Evolutionary conservation across 2,113 vertebrate genomes (phyloP), one percentile per base, ranked within the genome.

Genomic region (Anhinga rufa): DNA sequence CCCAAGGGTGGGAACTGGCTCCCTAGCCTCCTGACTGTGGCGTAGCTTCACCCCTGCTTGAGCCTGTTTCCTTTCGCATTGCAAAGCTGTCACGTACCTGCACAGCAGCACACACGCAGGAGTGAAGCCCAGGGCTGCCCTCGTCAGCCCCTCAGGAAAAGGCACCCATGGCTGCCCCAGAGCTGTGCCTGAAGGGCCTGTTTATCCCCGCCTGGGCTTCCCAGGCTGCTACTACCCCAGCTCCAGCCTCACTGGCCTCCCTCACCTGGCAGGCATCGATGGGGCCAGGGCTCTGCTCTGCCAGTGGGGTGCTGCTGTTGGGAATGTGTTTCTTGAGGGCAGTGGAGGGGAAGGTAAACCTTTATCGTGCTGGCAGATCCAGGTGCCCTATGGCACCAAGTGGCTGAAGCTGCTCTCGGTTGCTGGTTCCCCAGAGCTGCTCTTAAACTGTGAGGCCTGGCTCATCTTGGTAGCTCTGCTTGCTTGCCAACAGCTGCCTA

Each of bases 191-290:
- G 0, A 24, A 29, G 18, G n/a, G 5, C 22, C 10, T 0, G 2
- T 65, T 66, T 49, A 12, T 85, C n/a, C 34, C 34, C 1, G 3
- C 7, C 2, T 25, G 61, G 36, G 34, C 17, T 79, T 69, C 29
- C 20, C 29, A 9, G 36, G 32, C 42, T 51, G 36, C 29, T 0
- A 2, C 28, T 40, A 17, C 10, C 13, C 48, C 32, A 24, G 14
- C 12, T 79, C 42, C 21, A 15, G 58, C 51, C 31, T 38, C 0
- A 0, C 79, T n/a, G 16, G 6, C 18, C 34, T 85, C 31, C 36
- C 42, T 54, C 18, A 14, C 5, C 11, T 1, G 1, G 18, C 62
- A 54, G 40, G 15, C 2, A 2, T 17, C 0, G 0, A 32, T 7
- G 19, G 40, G 40, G n/a, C 31, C 4, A 3, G 24, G 18, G 14